Evolutionary conservation across 2,888 invertebrate genomes (phyloP).

Genomic region (Palloptera scutellata): DNA sequence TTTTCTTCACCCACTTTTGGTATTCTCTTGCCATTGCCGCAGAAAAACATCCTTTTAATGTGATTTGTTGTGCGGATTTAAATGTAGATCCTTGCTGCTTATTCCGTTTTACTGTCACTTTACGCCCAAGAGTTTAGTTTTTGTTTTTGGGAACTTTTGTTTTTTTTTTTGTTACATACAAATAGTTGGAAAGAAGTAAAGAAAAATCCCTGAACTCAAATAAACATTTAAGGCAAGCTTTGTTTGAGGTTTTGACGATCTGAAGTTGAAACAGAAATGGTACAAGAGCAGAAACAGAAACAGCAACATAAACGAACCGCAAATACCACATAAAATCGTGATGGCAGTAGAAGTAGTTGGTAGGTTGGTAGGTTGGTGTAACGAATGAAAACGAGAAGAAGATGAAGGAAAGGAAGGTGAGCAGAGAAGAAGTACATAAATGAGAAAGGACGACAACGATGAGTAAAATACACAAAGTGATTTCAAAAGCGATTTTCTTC

Average conservation of each 20-base stretch:
- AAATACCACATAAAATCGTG: constrained; percentile 1
- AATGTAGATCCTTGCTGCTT: constrained; percentile 9
- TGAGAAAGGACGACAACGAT: neutral
- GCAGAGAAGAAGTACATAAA: neutral
- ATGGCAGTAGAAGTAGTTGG: neutral
- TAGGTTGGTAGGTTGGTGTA: neutral
- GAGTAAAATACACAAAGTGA: constrained; percentile 13
- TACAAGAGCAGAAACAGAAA: neutral
- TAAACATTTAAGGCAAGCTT: constrained; percentile 28
- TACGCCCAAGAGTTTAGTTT: constrained; percentile 15
- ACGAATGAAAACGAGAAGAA: neutral
- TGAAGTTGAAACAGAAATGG: constrained; percentile 3
- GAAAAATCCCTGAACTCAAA: constrained; percentile 18
- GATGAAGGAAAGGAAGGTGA: neutral
- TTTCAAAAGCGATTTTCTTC: constrained; percentile 13
- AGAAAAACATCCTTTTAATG: constrained; percentile 18
- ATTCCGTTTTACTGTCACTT: constrained; percentile 9
- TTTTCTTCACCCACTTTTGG: neutral
- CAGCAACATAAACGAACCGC: constrained; percentile 2
- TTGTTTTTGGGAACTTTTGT: neutral
- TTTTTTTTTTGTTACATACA: neutral
- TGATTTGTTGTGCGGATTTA: constrained; percentile 22
- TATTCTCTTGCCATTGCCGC: neutral
- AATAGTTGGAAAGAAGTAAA: too few species aligned
- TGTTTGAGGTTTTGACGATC: constrained; percentile 22